These are phyloP conservation scores for Genyomyrus donnyi DNA, from an alignment of 2,113 vertebrate species.

Conservation along the genomic window DNA sequence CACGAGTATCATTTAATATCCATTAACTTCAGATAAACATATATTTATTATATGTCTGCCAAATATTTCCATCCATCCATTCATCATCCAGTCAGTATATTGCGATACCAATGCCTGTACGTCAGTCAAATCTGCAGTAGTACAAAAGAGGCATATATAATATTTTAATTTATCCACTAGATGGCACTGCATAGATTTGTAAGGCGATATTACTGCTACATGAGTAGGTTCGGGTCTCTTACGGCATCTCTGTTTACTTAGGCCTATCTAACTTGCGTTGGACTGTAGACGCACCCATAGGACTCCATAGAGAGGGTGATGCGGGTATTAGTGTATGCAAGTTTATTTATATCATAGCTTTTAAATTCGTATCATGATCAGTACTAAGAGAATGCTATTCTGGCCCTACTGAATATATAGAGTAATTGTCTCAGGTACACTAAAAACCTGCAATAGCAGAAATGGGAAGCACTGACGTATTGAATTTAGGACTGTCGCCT, in stretches of 20 bases:
- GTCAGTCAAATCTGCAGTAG: neutral
- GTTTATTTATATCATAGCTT: neutral
- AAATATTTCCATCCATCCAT: neutral
- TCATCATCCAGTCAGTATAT: neutral
- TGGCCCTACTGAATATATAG: neutral
- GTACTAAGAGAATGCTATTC: neutral
- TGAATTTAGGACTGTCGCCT: neutral
- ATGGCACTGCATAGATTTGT: slow-evolving; percentile 33
- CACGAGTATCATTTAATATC: neutral
- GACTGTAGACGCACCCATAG: neutral
- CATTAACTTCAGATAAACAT: neutral
- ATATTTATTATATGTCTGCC: neutral
- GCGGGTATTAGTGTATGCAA: neutral
- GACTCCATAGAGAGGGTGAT: neutral
- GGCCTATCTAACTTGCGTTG: neutral
- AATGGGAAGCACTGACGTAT: neutral
- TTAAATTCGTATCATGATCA: neutral
- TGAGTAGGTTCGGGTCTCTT: neutral
- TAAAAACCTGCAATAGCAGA: neutral
- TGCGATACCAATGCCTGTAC: neutral
- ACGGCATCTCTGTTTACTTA: neutral
- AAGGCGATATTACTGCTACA: neutral
- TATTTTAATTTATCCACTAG: slow-evolving; percentile 33
- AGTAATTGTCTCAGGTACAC: neutral
- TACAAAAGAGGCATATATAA: neutral